A percentile compares a stretch with the other conserved stretches of the same genome.
phyloP scores from a whole-genome alignment of 37 sponge, comb jelly and placozoan species.

The Ianthella basta region DNA sequence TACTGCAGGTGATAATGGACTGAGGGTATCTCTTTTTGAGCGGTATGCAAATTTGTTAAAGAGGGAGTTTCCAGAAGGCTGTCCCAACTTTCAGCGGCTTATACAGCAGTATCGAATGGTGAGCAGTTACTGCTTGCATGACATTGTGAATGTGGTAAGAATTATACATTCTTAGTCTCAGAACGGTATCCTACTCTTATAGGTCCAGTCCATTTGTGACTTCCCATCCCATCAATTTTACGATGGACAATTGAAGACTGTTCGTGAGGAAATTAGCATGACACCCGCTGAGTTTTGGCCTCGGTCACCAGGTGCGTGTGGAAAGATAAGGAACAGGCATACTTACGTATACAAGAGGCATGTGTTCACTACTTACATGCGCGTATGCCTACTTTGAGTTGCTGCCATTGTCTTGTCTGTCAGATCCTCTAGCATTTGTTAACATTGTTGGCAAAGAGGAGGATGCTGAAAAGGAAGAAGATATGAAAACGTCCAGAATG shows the following conservation, averaged over 20 bases:
- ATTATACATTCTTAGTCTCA: no score
- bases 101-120: constrained; percentile 76
- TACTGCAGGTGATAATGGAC: constrained; percentile 56
- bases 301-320: no score
- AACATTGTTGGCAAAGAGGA: constrained; percentile 62
- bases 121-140: background rate
- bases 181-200: background rate
- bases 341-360: no score
- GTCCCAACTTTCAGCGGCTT: background rate
- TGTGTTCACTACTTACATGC: no score
- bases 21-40: constrained; percentile 62
- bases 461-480: background rate
- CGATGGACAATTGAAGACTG: constrained; percentile 45
- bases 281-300: background rate
- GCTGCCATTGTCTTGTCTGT: background rate
- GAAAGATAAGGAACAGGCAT: no score
- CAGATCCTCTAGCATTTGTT: constrained; percentile 57
- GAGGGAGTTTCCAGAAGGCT: no score
- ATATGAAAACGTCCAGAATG: constrained; percentile 36
- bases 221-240: constrained; percentile 78
- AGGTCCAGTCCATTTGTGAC: constrained; percentile 66
- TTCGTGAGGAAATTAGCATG: constrained; percentile 11
- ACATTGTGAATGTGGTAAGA: no score
- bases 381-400: constrained; percentile 25
- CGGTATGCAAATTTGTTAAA: constrained; percentile 49